Evolutionary conservation across 1,140 invertebrate species (phyloP), one percentile per base, ranked within the genome.

Genomic region (Zophobas atratus): DNA sequence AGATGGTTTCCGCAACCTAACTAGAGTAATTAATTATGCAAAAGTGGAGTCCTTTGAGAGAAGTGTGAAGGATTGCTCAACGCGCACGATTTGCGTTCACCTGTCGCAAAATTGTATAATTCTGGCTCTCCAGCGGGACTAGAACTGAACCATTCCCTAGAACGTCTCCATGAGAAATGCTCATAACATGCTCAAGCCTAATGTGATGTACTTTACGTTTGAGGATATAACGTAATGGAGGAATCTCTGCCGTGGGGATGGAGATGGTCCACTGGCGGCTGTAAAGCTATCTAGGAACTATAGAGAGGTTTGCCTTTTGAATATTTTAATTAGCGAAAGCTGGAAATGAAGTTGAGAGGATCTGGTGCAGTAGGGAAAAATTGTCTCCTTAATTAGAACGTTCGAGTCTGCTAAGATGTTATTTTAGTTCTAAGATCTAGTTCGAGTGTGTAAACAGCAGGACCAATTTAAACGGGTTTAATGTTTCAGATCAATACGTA

Each of bases 11-110:
- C 41, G 36, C 57, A 43, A 43, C 38, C 60, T 43, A 67, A 67
- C 60, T 67, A 67, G 60, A 33, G 38, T 67, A 67, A 67, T 67
- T 67, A 67, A 67, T 67, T 67, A 67, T 67, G 60, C 60, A 67
- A 67, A 67, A 67, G 60, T 67, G 39, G 38, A 43, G 60, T 67
- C 60, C 60, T 67, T n/a, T 20, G 60, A 43, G 60, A 36, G 60
- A 46, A 34, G 8, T 67, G 38, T 67, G 60, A 67, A 38, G 60
- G 60, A 67, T 67, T 67, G 60, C 57, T 38, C 34, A 41, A 63
- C 34, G 36, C 56, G 56, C 39, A 43, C 60, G 60, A 67, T 67
- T 67, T 67, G 60, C 60, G 6, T 43, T 67, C 60, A 67, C 60
- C 60, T 67, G 60, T 43, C 60, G 60, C 60, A 43, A 67, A 67